A percentile compares a stretch with the other conserved stretches of the same genome.
Conservation (phyloP, 2,888 invertebrate species). For the Labia minor region DNA sequence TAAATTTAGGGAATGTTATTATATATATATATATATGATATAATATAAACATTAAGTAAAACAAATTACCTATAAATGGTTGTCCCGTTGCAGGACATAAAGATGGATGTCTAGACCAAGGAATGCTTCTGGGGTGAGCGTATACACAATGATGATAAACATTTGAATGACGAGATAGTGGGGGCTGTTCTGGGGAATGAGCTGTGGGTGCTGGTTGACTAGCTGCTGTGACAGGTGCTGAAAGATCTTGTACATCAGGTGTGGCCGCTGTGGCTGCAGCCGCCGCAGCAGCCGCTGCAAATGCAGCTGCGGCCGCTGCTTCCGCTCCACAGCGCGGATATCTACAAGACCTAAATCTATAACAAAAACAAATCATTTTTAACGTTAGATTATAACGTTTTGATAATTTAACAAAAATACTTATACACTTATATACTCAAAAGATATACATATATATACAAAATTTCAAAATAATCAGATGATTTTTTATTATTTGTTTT, state of each 20-base stretch:
- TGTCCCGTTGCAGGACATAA: not conserved
- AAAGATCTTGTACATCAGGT: not conserved
- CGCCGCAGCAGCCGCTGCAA: not conserved
- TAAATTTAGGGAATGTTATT: no score
- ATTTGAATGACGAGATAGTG: conserved; percentile 19
- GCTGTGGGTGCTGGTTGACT: not conserved
- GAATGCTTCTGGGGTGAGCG: conserved; percentile 15
- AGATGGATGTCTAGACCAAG: not conserved
- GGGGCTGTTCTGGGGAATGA: not conserved
- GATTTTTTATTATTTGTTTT: no score
- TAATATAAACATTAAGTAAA: no score
- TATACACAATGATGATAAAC: conserved; percentile 22
- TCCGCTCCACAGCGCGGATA: conserved; percentile 22
- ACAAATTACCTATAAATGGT: not conserved
- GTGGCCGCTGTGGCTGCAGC: not conserved
- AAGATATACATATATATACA: no score
- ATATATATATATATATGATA: no score
- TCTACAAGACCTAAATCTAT: conserved; percentile 24
- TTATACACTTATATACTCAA: no score
- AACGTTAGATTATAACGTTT: no score
- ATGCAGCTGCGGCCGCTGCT: conserved; percentile 1
- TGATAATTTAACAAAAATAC: no score
- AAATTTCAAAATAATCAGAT: no score
- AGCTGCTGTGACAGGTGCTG: not conserved
- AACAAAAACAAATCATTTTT: conserved; percentile 16